These are phyloP conservation scores for Erithacus rubecula DNA, from an alignment of 2,797 vertebrate species.

Conservation along the genomic window DNA sequence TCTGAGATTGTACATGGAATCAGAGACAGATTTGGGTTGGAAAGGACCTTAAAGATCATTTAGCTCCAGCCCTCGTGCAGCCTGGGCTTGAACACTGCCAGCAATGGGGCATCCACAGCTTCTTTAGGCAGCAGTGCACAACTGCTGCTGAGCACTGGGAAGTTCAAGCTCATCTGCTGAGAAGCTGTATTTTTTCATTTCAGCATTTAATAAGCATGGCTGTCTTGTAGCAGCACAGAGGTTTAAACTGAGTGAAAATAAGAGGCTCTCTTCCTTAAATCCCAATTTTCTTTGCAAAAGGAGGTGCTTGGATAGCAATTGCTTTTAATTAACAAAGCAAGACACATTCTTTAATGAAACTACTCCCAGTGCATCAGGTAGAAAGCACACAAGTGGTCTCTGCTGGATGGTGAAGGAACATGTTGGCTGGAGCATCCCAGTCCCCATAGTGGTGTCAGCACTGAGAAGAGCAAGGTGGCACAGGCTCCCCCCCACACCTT, in stretches of 20 bases:
- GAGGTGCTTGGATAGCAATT: background rate
- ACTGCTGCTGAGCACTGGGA: background rate
- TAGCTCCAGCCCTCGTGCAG: background rate
- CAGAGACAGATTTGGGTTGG: background rate
- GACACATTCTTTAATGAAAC: background rate
- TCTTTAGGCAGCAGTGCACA: background rate
- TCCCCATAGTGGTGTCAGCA: background rate
- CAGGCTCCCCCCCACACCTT: background rate
- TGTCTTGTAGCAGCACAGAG: background rate
- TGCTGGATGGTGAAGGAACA: accelerated
- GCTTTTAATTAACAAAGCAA: slow-evolving; percentile 3
- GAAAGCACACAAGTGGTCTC: background rate
- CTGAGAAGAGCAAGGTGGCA: background rate
- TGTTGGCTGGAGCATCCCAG: accelerated
- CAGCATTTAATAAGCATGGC: background rate
- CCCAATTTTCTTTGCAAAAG: background rate
- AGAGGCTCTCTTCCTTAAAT: background rate
- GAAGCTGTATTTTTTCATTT: background rate
- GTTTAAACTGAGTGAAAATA: background rate
- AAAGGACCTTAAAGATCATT: background rate
- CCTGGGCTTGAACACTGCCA: background rate
- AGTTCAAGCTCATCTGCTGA: background rate
- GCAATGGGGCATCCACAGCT: background rate
- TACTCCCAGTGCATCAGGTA: background rate
- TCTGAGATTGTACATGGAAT: background rate